These are phyloP conservation scores for Trogon melanurus DNA, from an alignment of 2,113 vertebrate genomes.

Conservation along the genomic window DNA sequence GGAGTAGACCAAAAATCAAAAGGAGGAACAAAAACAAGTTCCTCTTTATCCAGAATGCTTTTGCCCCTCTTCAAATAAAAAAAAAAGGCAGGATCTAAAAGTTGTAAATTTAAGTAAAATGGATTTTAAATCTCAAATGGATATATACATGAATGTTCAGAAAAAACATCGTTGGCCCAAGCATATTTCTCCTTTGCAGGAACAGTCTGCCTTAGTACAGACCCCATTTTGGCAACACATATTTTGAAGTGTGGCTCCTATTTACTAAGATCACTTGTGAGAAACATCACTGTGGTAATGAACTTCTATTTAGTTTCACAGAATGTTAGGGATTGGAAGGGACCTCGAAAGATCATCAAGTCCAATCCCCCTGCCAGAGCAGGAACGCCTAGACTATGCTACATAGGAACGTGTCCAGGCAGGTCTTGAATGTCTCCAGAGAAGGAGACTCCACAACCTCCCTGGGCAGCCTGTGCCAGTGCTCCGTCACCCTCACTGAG, in stretches of 20 bases:
- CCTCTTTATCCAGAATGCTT: background rate
- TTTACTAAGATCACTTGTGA: background rate
- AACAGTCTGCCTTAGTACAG: background rate
- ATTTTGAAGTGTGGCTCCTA: background rate
- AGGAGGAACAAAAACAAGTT: background rate
- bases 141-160: background rate
- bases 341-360: no score
- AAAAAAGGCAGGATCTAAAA: background rate
- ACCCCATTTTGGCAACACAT: background rate
- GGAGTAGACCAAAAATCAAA: background rate
- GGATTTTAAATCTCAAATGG: background rate
- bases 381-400: no score
- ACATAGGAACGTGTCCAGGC: no score
- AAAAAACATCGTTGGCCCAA: background rate
- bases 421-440: no score
- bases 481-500: no score
- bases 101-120: background rate
- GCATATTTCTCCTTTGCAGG: background rate
- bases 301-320: background rate
- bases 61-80: background rate
- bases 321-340: no score
- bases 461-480: no score
- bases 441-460: no score
- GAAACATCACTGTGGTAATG: background rate
- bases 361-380: no score